These are phyloP conservation scores for Zaprionus gabonicus DNA, from an alignment of 1,140 invertebrate species.

Conservation along the genomic window DNA sequence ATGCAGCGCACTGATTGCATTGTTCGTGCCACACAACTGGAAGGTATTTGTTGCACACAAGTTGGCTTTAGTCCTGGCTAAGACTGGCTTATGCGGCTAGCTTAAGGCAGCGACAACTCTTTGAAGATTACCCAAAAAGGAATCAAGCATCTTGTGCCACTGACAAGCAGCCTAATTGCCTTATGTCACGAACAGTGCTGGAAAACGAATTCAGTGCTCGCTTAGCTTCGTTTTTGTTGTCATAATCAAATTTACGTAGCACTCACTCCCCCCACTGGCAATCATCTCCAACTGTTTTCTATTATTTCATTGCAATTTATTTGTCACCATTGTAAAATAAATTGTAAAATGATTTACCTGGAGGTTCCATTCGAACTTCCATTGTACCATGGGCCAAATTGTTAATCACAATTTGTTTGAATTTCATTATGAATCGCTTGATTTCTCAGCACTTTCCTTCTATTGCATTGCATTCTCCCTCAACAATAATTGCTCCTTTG, in stretches of 20 bases:
- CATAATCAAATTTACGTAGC: not conserved
- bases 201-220: not conserved
- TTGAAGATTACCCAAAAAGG: constrained; percentile 12
- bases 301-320: constrained; percentile 25
- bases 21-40: constrained; percentile 15
- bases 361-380: constrained; percentile 1
- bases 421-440: constrained; percentile 64
- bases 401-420: constrained; percentile 61
- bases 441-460: constrained; percentile 58
- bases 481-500: constrained; percentile 76
- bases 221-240: not conserved
- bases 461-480: constrained; percentile 23
- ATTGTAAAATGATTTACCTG: constrained; percentile 24
- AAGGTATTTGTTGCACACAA: constrained; percentile 4
- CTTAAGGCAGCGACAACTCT: constrained; percentile 18
- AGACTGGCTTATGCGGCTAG: constrained; percentile 37
- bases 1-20: constrained; percentile 46
- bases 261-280: not conserved
- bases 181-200: constrained; percentile 1
- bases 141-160: not conserved
- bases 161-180: constrained; percentile 1
- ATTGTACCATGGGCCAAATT: constrained; percentile 50
- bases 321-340: constrained; percentile 27
- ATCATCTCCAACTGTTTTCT: constrained; percentile 29
- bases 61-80: constrained; percentile 21